Base-by-base conservation (phyloP, 2,113 vertebrate species). In the Cyanoliseus patagonus region DNA sequence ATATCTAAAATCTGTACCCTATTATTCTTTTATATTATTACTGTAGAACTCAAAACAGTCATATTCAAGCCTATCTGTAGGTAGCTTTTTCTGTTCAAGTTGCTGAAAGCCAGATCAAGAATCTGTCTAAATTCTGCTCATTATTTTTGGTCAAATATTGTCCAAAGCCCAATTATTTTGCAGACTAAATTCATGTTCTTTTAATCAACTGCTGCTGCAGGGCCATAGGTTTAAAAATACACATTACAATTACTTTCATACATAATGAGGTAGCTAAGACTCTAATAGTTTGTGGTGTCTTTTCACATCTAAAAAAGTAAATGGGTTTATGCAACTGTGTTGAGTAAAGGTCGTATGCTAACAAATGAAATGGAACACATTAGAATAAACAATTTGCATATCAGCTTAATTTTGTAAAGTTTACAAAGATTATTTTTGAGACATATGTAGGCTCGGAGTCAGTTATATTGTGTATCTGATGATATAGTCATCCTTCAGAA, bases 91-190 rank as follows among this genome's bases (percentile, higher is more conserved):
- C 90, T 96, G 90, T 97, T 97, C 82, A 97, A 74, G 72, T 94
- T 97, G 91, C 86, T 97, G 97, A 98, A 98, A 98, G 91, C 74
- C 92, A 96, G 92, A 94, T 87, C n/a, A 64, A 95, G 94, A 97
- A 96, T 97, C 97, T 98, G 94, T 97, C 89, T 96, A 97, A 98
- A 98, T 97, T 97, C 94, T 95, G 75, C 91, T 97, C 92, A 98
- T 97, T 98, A 95, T 86, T 97, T 98, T 98, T 97, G 93, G 92
- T 97, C 93, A 97, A 96, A 76, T 96, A 94, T 98, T 98, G 94
- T 97, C 59, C 39, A 95, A 96, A 96, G 67, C 83, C 94, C 74
- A 95, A 97, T 95, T 97, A 96, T 96, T 96, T 96, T 92, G 67
- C 82, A 90, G 84, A 90, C 80, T 92, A 70, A 96, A 94, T 95